Conservation (phyloP, 1,140 invertebrate genomes). For the Orchesella cincta region DNA sequence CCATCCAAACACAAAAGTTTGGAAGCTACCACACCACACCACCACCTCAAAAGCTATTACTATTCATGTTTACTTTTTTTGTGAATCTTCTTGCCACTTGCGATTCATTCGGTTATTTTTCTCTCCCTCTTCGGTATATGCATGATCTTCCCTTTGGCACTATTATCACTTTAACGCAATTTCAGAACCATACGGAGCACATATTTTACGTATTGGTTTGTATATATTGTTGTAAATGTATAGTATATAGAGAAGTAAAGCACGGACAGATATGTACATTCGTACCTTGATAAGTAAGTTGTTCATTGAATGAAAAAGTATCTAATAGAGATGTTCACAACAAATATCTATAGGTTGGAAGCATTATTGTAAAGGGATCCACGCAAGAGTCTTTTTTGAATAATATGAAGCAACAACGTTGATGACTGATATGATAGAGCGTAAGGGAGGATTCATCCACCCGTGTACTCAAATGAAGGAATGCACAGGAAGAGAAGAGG, state of each 20-base stretch:
- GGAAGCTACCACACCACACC: constrained; percentile 14
- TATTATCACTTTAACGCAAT: too few species aligned
- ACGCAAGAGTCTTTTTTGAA: not conserved
- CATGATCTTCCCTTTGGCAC: not conserved
- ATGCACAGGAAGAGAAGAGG: not conserved
- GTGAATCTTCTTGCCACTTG: not conserved
- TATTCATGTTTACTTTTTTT: constrained; percentile 26
- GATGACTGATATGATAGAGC: constrained; percentile 2
- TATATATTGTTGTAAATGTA: too few species aligned
- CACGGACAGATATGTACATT: too few species aligned
- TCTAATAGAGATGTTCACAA: constrained; percentile 24
- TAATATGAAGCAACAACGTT: constrained; percentile 8
- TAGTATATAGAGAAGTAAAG: too few species aligned
- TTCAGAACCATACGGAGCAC: not conserved
- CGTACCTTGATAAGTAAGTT: constrained; percentile 8
- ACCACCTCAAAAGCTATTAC: constrained; percentile 17
- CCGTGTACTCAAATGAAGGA: not conserved
- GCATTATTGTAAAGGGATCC: constrained; percentile 5
- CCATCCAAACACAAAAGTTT: not conserved
- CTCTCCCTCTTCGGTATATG: constrained; percentile 1
- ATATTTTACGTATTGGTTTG: not conserved
- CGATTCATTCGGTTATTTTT: not conserved
- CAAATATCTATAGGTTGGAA: not conserved
- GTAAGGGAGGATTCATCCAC: constrained; percentile 1
- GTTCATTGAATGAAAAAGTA: constrained; percentile 15